phyloP scores from a whole-genome alignment of 2,113 vertebrate genomes.

The Archilochus colubris region DNA sequence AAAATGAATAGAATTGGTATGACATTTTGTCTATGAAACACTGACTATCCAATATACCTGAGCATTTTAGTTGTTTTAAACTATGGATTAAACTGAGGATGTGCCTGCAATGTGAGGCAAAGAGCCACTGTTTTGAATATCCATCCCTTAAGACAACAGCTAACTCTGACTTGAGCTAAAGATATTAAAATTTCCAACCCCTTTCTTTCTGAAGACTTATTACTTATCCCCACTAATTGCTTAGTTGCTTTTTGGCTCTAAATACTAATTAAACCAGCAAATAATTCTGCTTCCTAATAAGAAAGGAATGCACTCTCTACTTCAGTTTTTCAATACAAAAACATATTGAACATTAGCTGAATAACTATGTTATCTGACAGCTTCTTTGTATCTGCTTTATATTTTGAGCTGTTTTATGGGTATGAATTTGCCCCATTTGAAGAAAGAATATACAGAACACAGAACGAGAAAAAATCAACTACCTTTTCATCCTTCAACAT shows the following conservation, averaged over 20 bases:
- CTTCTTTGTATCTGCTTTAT: neutral
- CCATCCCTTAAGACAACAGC: neutral
- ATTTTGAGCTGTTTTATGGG: slow-evolving; percentile 11
- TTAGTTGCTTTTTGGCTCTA: neutral
- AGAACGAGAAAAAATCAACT: slow-evolving; percentile 32
- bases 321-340: neutral
- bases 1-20: neutral
- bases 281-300: neutral
- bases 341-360: slow-evolving; percentile 19
- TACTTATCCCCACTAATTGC: neutral
- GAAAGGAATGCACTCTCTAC: neutral
- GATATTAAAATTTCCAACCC: neutral
- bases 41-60: neutral
- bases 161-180: neutral
- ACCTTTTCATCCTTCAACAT: slow-evolving; percentile 46
- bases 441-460: slow-evolving; percentile 42
- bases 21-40: neutral
- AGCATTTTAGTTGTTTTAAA: neutral
- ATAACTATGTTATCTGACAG: neutral
- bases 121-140: neutral
- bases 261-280: neutral
- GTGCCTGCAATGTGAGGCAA: slow-evolving; percentile 45
- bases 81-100: neutral
- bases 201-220: slow-evolving; percentile 18
- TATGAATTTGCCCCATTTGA: slow-evolving; percentile 50